A percentile compares a stretch with the other conserved stretches of the same genome.
Evolutionary conservation across 2,888 invertebrate genomes (phyloP).

Genomic region (Leucophenga maculata): DNA sequence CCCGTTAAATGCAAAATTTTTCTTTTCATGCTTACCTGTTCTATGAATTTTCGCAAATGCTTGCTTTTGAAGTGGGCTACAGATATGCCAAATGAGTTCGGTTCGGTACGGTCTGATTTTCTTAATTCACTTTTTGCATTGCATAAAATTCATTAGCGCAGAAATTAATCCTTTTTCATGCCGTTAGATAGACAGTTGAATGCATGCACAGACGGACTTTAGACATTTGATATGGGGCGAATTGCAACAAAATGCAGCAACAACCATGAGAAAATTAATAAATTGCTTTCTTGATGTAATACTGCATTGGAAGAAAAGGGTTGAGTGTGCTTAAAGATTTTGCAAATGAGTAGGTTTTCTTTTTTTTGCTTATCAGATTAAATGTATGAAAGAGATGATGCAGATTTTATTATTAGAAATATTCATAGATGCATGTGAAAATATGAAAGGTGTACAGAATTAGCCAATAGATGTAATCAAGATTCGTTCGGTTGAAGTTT

Average conservation of each 20-base stretch:
- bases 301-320: constrained; percentile 45
- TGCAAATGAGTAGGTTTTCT: constrained; percentile 32
- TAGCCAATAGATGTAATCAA: no score
- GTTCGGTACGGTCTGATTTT: no score
- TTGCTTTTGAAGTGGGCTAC: background rate
- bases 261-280: constrained; percentile 57
- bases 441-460: no score
- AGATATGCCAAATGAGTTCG: background rate
- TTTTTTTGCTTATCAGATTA: no score
- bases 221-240: constrained; percentile 57
- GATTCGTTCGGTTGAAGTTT: no score
- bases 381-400: no score
- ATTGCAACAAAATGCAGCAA: constrained; percentile 53
- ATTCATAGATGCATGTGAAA: no score
- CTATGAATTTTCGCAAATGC: no score
- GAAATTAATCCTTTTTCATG: constrained; percentile 48
- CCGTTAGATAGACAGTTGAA: background rate
- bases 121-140: background rate
- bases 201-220: constrained; percentile 10
- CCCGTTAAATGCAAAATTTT: constrained; percentile 33
- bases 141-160: constrained; percentile 47
- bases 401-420: no score
- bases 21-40: constrained; percentile 3
- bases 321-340: constrained; percentile 30
- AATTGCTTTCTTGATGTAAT: constrained; percentile 38